Percentiles rank a stretch among this genome's conserved stretches.
phyloP scores from a whole-genome alignment of 2,888 invertebrate species.

The Drosophila limbata region DNA sequence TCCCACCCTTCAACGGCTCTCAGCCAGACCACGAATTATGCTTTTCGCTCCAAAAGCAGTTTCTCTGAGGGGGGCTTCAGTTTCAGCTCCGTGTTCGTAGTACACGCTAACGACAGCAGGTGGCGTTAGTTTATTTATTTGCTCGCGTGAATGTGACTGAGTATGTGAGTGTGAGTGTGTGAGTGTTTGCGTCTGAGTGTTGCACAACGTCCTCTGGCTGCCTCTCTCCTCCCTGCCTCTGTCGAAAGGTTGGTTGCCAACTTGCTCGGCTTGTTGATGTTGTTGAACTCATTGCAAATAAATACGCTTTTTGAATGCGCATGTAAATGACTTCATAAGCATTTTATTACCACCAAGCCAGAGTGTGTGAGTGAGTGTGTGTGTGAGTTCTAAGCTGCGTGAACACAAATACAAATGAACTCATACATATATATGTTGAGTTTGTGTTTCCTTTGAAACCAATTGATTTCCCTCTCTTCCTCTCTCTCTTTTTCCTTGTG shows the following conservation, averaged over 20 bases:
- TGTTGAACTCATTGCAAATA: slow-evolving; percentile 82
- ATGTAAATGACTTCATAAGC: slow-evolving; percentile 82
- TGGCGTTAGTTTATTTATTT: slow-evolving; percentile 78
- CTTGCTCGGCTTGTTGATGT: slow-evolving; percentile 66
- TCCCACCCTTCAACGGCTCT: not conserved
- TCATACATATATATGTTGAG: slow-evolving; percentile 2
- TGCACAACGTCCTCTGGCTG: slow-evolving; percentile 44
- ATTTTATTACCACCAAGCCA: slow-evolving; percentile 77
- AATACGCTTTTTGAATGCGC: slow-evolving; percentile 80
- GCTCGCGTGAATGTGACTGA: slow-evolving; percentile 35
- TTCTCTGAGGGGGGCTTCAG: slow-evolving; percentile 12
- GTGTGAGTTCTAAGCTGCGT: slow-evolving; percentile 27
- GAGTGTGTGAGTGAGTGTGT: slow-evolving; percentile 13
- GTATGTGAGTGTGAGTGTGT: slow-evolving; percentile 19
- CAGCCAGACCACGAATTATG: slow-evolving; percentile 64
- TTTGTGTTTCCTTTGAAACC: slow-evolving; percentile 43
- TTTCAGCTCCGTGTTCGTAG: slow-evolving; percentile 34
- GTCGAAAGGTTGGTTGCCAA: slow-evolving; percentile 21
- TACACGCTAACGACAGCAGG: slow-evolving; percentile 76
- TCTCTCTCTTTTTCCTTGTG: not conserved
- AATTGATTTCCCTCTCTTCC: slow-evolving; percentile 33
- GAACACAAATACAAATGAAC: slow-evolving; percentile 7
- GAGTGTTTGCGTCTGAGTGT: slow-evolving; percentile 22
- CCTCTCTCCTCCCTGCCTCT: not conserved
- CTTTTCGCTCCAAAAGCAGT: slow-evolving; percentile 53